Evolutionary conservation across 1,140 invertebrate species (phyloP).

Genomic region (Lepidurus arcticus): DNA sequence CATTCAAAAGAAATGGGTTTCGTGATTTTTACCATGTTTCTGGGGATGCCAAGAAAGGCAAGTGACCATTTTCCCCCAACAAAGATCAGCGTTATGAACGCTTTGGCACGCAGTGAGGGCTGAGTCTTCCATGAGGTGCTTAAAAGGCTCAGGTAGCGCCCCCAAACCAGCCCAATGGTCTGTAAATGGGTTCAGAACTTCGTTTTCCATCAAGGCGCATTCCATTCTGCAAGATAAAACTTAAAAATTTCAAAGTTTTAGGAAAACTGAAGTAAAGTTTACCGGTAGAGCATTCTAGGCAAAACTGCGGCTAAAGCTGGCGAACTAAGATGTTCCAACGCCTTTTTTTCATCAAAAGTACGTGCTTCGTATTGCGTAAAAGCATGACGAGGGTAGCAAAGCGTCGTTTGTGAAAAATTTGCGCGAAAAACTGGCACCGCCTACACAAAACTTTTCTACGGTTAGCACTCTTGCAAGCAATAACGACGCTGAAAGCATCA

Average conservation of each 20-base stretch:
- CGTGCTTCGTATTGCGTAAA: conserved; percentile 26
- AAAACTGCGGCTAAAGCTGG: neutral
- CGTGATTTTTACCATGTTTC: conserved; percentile 19
- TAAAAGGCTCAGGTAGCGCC: neutral
- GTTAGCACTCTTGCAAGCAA: neutral
- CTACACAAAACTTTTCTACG: neutral
- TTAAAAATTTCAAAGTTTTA: neutral
- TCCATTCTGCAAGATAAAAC: conserved; percentile 23
- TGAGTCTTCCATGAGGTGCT: neutral
- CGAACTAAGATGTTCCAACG: conserved; percentile 2
- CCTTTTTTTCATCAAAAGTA: neutral
- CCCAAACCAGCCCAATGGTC: conserved; percentile 18
- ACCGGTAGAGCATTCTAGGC: neutral
- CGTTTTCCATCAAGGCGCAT: conserved; percentile 26
- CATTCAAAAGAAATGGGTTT: neutral
- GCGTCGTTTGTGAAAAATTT: neutral
- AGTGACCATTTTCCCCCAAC: conserved; percentile 29
- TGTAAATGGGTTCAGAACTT: conserved; percentile 30
- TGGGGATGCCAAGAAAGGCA: conserved; percentile 30
- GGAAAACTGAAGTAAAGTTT: neutral
- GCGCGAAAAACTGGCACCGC: neutral
- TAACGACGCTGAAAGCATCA: neutral
- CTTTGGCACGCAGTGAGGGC: conserved; percentile 24
- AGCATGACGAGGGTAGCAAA: neutral
- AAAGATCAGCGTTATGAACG: conserved; percentile 29